phyloP scores from a whole-genome alignment of 2,113 vertebrate species.

The Cochlearius cochlearius region DNA sequence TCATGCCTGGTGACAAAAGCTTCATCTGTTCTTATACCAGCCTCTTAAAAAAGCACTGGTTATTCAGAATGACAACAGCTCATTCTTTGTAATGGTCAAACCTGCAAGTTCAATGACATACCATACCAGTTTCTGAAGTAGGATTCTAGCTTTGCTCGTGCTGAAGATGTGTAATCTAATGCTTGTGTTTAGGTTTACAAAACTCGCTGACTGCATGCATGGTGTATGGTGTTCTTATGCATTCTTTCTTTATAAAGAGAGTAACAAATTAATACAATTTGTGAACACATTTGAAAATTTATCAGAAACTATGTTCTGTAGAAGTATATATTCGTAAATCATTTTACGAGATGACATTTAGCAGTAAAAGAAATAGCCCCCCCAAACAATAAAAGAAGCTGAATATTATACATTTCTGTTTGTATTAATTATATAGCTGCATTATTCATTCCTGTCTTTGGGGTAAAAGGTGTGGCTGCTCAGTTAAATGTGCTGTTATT shows the following conservation, averaged over 20 bases:
- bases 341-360: neutral
- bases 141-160: neutral
- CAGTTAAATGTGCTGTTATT: neutral
- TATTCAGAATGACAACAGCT: neutral
- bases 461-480: neutral
- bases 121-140: neutral
- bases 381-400: neutral
- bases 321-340: neutral
- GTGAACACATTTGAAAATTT: neutral
- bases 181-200: neutral
- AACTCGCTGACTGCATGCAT: neutral
- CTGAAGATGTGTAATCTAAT: neutral
- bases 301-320: neutral
- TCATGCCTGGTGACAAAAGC: neutral
- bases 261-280: neutral
- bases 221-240: neutral
- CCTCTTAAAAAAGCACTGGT: neutral
- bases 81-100: neutral
- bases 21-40: neutral
- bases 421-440: neutral
- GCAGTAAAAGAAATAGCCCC: neutral
- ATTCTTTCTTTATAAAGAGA: neutral
- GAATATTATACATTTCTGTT: neutral
- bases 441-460: neutral
- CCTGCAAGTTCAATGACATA: neutral